These are phyloP conservation scores for Rotaria socialis DNA, from an alignment of 2,888 invertebrate species.

Conservation along the genomic window DNA sequence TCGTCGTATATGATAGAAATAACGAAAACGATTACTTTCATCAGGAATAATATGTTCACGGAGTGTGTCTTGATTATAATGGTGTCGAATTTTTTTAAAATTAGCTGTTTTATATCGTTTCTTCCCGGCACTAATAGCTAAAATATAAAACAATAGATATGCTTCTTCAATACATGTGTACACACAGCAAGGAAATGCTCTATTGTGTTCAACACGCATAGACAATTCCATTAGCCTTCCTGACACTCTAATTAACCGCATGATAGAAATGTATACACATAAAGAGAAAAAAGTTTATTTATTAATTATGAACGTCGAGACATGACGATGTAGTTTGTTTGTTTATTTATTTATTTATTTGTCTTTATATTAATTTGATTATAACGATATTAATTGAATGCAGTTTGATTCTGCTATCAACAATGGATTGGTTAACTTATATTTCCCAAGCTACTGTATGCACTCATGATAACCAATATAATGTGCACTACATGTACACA, in stretches of 20 bases:
- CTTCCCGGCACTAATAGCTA: conserved; percentile 20
- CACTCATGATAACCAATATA: background rate
- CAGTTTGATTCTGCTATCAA: background rate
- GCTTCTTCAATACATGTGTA: background rate
- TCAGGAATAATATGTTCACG: conserved; percentile 32
- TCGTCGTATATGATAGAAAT: conserved; percentile 23
- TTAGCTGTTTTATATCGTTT: conserved; percentile 36
- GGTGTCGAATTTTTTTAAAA: conserved; percentile 26
- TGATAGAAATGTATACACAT: background rate
- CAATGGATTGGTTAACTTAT: background rate
- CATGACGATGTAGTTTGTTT: background rate
- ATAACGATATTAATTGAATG: background rate
- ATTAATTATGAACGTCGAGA: background rate
- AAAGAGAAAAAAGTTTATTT: background rate
- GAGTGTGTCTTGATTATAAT: conserved; percentile 35
- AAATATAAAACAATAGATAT: background rate
- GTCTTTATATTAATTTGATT: background rate
- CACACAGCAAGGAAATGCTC: background rate
- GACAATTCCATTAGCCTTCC: background rate
- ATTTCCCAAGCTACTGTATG: background rate
- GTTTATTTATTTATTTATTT: background rate
- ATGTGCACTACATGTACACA: background rate
- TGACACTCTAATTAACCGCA: background rate
- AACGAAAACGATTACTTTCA: conserved; percentile 14
- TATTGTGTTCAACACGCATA: background rate